Percentiles rank a stretch among this genome's conserved stretches.
These are phyloP conservation scores for Rhabdomys pumilio DNA, from an alignment of 2,797 vertebrate genomes.

Conservation along the genomic window DNA sequence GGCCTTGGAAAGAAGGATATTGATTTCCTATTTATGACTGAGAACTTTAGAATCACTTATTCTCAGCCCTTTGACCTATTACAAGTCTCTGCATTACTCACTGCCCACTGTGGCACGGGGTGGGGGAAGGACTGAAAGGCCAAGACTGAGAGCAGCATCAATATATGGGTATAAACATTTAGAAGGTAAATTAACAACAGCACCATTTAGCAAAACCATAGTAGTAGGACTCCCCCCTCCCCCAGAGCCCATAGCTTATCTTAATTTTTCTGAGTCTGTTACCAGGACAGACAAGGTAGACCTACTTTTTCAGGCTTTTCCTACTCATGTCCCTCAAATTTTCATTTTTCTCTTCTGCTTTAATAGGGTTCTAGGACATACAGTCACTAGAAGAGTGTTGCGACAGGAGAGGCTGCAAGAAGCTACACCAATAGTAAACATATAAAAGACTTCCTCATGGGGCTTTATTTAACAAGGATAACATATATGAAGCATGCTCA, in stretches of 20 bases:
- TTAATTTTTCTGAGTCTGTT: not conserved
- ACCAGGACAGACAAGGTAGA: not conserved
- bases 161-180: not conserved
- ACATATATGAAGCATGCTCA: not conserved
- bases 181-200: not conserved
- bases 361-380: not conserved
- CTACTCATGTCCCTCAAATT: not conserved
- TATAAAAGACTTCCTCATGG: not conserved
- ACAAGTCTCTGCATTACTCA: not conserved
- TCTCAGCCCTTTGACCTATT: not conserved
- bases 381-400: not conserved
- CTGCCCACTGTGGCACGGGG: not conserved
- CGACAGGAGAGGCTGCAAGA: not conserved
- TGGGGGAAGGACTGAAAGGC: not conserved
- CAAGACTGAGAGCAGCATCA: not conserved
- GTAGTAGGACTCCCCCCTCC: not conserved
- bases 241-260: not conserved
- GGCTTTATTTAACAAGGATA: not conserved
- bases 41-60: not conserved
- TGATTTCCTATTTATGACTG: not conserved
- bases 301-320: not conserved
- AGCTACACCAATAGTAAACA: not conserved
- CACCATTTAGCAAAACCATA: not conserved
- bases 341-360: not conserved
- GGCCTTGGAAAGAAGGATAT: not conserved